phyloP scores from a whole-genome alignment of 2,888 invertebrate species.

The Drosophila prolongata region DNA sequence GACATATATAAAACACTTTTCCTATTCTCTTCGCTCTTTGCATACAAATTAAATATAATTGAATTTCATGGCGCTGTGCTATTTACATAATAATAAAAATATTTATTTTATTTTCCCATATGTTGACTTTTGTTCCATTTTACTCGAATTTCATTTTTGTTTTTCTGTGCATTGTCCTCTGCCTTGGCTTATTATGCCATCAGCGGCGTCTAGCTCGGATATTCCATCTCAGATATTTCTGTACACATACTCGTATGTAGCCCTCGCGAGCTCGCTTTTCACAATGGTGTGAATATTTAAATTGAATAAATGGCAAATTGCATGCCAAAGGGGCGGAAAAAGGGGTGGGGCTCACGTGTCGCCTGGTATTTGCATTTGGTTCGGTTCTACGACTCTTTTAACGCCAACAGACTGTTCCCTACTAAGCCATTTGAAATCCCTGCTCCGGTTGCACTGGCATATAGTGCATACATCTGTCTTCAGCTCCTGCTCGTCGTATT shows the following conservation, averaged over 20 bases:
- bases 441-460: conserved; percentile 7
- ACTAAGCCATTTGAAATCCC: conserved; percentile 17
- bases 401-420: conserved; percentile 9
- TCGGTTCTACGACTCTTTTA: conserved; percentile 8
- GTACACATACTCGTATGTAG: background rate
- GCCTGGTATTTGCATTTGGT: conserved; percentile 33
- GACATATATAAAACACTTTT: conserved; percentile 1
- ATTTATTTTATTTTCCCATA: conserved; percentile 29
- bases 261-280: conserved; percentile 27
- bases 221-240: conserved; percentile 7
- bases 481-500: conserved; percentile 50
- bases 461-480: conserved; percentile 39
- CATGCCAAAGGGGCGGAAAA: conserved; percentile 50
- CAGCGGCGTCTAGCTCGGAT: conserved; percentile 6
- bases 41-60: conserved; percentile 32
- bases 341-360: conserved; percentile 32
- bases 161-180: conserved; percentile 14
- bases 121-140: conserved; percentile 24
- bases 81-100: conserved; percentile 39
- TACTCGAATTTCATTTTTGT: conserved; percentile 23
- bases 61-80: conserved; percentile 26
- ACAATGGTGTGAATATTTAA: conserved; percentile 58
- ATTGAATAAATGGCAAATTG: conserved; percentile 77
- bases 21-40: background rate
- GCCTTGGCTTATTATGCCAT: conserved; percentile 26